phyloP scores from a whole-genome alignment of 2,113 vertebrate species.

The Rhodinocichla rosea region DNA sequence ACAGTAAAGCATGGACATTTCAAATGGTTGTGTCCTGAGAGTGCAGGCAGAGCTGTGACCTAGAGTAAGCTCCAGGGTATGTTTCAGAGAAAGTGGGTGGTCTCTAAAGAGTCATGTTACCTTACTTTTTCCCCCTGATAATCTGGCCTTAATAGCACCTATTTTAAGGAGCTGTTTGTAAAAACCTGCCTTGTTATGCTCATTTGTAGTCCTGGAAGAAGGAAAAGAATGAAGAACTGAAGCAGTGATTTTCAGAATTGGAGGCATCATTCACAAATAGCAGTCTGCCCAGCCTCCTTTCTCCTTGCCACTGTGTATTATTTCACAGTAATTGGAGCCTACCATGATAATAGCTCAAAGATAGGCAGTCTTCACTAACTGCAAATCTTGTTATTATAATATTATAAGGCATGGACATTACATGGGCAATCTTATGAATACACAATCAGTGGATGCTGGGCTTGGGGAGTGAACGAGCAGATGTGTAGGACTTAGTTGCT shows the following conservation, averaged over 20 bases:
- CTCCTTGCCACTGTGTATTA: neutral
- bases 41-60: neutral
- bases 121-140: neutral
- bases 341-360: neutral
- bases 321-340: neutral
- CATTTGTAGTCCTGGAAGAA: neutral
- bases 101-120: neutral
- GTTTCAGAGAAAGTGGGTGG: neutral
- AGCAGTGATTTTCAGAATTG: neutral
- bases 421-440: neutral
- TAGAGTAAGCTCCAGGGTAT: neutral
- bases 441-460: neutral
- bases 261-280: neutral
- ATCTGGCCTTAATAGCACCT: neutral
- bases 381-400: neutral
- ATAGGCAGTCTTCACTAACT: neutral
- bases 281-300: neutral
- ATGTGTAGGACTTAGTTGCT: neutral
- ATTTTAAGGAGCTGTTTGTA: neutral
- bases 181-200: neutral
- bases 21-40: neutral
- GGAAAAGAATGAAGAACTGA: neutral
- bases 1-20: neutral
- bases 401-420: neutral
- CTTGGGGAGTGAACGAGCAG: accelerated